Evolutionary conservation across 2,888 invertebrate species (phyloP), one percentile per base, ranked within the genome.

Genomic region (Dendrolimus pini): DNA sequence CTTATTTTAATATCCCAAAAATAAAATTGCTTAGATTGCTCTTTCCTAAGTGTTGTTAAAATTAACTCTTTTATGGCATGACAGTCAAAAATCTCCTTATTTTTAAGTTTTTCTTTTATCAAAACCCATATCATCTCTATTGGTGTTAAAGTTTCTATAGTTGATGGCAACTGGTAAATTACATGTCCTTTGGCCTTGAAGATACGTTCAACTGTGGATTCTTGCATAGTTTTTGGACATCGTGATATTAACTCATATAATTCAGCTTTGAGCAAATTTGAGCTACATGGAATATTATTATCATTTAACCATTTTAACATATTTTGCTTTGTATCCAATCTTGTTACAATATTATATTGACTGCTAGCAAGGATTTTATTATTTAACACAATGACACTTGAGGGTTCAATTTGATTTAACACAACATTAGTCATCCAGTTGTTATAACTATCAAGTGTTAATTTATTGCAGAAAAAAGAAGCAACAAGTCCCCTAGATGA

Each of bases 371-470:
- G 75, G 10, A 78, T 58, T 13, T 68, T 66, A 60, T 70, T 72
- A 47, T 71, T 71, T 61, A 85, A 70, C 18, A 85, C 63, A 56
- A 85, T 65, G n/a, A 75, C 61, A 61, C 77, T 75, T 10, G 66
- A 64, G 9, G 64, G 62, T 57, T 62, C 60, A 14, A 85, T 61
- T 7, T 53, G 42, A 30, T 66, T 62, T 9, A 81, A 52, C 13
- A 83, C 62, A 41, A 78, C 66, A 58, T 78, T 72, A 58, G 63
- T 62, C n/a, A 84, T 55, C 85, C 83, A 85, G 60, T 77, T 82
- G n/a, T 60, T 67, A 52, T 77, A 80, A 55, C 70, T 65, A 41
- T 70, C 63, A 64, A 63, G 64, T 14, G 65, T 64, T 9, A 69
- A 61, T 56, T 70, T 60, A 58, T 68, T 73, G 56, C 67, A 67